Base-by-base conservation (phyloP, 2,888 invertebrate genomes). In the Shargacucullia verbasci region DNA sequence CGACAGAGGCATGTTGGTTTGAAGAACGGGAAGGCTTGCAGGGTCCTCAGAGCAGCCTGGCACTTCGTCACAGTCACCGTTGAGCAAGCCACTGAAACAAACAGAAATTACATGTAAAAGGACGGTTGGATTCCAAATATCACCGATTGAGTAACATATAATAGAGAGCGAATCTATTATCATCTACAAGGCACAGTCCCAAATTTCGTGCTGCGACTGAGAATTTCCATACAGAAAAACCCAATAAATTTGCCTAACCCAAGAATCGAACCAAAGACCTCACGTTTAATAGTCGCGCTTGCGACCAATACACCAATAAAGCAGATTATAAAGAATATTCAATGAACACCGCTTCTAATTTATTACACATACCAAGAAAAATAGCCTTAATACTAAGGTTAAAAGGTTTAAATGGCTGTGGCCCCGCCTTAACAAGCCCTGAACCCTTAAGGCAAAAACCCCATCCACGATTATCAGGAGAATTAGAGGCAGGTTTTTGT, bases 51-150 rank as follows among this genome's bases (percentile, higher is more conserved):
- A 33, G 98, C 98, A 52, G 98, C 98, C 94, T 98, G 98, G 94
- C 98, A 98, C 94, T 98, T 98, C 77, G 97, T 97, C 88, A 98
- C 98, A 60, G 98, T 98, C 83, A 98, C 97, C 67, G 98, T 98
- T 76, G 98, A 98, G 91, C 98, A 98, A 79, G 98, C 98, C 91
- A 98, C 98, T 98, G 96, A 53, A 96, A 95, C 84, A 95, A 94
- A 9, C 0, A 13, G 4, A 5, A 15, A 9, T 13, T 13, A 13
- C 2, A 20, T 20, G 20, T 20, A 20, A 20, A 20, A n/a, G n/a
- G n/a, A n/a, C n/a, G n/a, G n/a, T n/a, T n/a, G n/a, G n/a, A n/a
- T n/a, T n/a, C n/a, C n/a, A n/a, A n/a, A n/a, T n/a, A n/a, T n/a
- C n/a, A n/a, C n/a, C n/a, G n/a, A n/a, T n/a, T n/a, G n/a, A n/a